Evolutionary conservation across 1,140 invertebrate genomes (phyloP), one percentile per base, ranked within the genome.

Genomic region (Centruroides sculpturatus): DNA sequence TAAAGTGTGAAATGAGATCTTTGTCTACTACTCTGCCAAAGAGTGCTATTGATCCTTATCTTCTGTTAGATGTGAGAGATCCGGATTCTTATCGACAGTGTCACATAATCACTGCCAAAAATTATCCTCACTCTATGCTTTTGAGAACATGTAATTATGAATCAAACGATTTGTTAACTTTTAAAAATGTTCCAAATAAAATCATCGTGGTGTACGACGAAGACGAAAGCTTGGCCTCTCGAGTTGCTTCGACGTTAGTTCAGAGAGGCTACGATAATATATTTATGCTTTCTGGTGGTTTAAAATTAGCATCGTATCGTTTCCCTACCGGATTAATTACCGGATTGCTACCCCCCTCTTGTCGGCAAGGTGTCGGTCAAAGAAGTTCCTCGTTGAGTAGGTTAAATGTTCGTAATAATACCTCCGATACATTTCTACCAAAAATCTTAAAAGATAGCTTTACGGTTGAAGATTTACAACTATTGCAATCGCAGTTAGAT

Each of bases 181-280:
- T 41, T 41, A 77, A 75, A 72, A 79, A 79, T 67, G 69, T 72
- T 49, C 59, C 69, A 35, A 73, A 73, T 10, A 73, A 74, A 65
- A 73, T 80, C 46, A 78, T 80, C 46, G 57, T 80, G n/a, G 57
- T 79, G 3, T 79, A 79, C 70, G 78, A 79, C 66, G 75, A 79
- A 50, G 76, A 77, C 65, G 78, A 79, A 64, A 71, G 67, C 13
- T 56, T 74, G 36, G 72, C 73, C 11, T 70, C 70, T 8, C 63
- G 69, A 57, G 73, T 71, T 35, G 74, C 73, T 1, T 72, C 76
- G 5, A 78, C 75, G 7, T 58, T 80, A 48, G 72, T 77, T 7
- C 72, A 80, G 66, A 68, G 79, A 57, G 78, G 78, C 4, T 80
- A 79, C 68, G 76, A 78, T 49, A 80, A 80, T 66, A 63, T 80